Evolutionary conservation across 2,888 invertebrate species (phyloP).

Genomic region (Phaedon cochleariae): DNA sequence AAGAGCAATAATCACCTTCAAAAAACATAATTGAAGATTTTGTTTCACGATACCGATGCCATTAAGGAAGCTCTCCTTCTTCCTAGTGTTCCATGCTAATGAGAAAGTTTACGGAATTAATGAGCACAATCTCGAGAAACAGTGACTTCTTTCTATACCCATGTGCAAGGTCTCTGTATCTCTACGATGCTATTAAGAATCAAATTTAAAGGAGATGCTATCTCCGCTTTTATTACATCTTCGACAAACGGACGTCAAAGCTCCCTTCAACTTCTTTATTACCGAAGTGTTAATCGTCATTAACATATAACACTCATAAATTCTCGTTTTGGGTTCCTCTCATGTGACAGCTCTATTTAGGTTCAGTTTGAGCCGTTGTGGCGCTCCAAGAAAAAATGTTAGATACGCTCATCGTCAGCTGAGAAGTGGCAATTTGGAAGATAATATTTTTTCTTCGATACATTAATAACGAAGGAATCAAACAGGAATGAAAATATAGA

Average conservation of each 20-base stretch:
- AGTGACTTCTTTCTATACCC: too few species aligned
- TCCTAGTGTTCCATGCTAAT: background rate
- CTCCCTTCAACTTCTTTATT: constrained; percentile 22
- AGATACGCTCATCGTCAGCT: background rate
- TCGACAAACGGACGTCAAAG: background rate
- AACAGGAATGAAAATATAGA: background rate
- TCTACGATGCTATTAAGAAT: background rate
- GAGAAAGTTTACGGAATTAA: too few species aligned
- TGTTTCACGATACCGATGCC: background rate
- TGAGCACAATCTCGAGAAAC: background rate
- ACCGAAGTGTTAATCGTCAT: constrained; percentile 22
- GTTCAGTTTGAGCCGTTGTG: background rate
- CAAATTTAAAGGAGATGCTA: constrained; percentile 10
- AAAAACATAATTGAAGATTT: too few species aligned
- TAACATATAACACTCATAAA: constrained; percentile 29
- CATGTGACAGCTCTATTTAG: constrained; percentile 21
- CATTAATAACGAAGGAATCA: background rate
- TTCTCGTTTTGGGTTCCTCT: constrained; percentile 26
- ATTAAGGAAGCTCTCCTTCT: background rate
- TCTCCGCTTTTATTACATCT: constrained; percentile 22
- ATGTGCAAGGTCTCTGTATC: background rate
- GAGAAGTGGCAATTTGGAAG: background rate
- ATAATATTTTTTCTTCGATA: background rate
- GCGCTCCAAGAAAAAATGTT: background rate
- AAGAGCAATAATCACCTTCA: too few species aligned